Evolutionary conservation across 2,113 vertebrate genomes (phyloP), one percentile per base, ranked within the genome.

Genomic region (Sitta europaea): DNA sequence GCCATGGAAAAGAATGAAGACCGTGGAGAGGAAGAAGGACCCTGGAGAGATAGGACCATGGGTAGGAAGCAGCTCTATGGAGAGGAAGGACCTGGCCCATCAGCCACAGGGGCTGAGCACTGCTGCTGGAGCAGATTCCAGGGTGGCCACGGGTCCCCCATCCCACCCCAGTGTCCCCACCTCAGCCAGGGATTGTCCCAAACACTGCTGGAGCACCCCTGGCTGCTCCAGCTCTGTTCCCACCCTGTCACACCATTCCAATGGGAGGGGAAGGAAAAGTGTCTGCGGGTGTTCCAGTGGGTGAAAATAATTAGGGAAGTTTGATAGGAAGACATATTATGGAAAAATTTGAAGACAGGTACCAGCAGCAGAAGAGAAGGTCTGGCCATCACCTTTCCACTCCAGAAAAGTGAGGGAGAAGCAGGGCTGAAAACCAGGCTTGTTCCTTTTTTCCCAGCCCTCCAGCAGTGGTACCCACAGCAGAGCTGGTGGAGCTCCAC

Each of bases 231-330:
- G 36, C 33, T 73, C 43, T 51, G 10, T n/a, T 66, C n/a, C 51
- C 23, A 40, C 4, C 3, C n/a, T 47, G 10, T 53, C 70, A 45
- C 0, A 0, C 38, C 2, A 1, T 16, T 67, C 28, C 54, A 19
- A 1, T 5, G 24, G 29, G 16, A 48, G 28, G 31, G 25, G 55
- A 62, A 55, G 35, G 62, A 76, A 68, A 81, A 36, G 17, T 7
- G 5, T 9, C 38, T 18, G 24, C 0, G 0, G 10, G 5, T 21
- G 21, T 43, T 83, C 0, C 0, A 13, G 36, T 0, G 3, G 20
- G 33, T 8, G 61, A 70, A 80, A 66, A 22, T 18, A 18, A 31
- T 11, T 11, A 7, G 33, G 23, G 18, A 51, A 66, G 53, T 23
- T 42, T 13, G 3, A 61, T n/a, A n/a, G 35, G 59, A 70, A 76